These are phyloP conservation scores for Choloepus hoffmanni DNA, from an alignment of 2,113 vertebrate genomes.

Conservation along the genomic window DNA sequence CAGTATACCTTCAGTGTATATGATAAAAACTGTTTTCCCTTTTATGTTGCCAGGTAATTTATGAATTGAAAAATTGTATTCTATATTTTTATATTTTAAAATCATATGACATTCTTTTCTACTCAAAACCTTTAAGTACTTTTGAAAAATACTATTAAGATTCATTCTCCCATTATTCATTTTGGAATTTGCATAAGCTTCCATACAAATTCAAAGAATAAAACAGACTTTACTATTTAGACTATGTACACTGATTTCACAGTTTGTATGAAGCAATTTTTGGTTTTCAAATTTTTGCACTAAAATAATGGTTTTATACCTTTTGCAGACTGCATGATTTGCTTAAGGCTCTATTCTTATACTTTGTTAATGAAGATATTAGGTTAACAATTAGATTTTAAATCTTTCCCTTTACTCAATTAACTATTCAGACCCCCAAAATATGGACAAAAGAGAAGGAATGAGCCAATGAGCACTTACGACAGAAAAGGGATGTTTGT, in stretches of 20 bases:
- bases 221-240: neutral
- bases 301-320: neutral
- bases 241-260: neutral
- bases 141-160: neutral
- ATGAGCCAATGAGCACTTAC: neutral
- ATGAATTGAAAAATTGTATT: slow-evolving; percentile 31
- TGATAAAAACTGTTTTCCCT: neutral
- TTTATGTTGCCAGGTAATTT: neutral
- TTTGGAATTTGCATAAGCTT: slow-evolving; percentile 4
- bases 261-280: neutral
- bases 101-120: neutral
- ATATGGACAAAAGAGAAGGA: neutral
- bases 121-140: neutral
- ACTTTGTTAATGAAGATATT: neutral
- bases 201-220: neutral
- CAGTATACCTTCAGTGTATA: neutral
- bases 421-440: slow-evolving; percentile 15
- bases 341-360: neutral
- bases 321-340: neutral
- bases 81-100: slow-evolving; percentile 24
- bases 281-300: neutral
- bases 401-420: neutral
- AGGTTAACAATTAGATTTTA: neutral
- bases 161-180: neutral
- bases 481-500: neutral